These are phyloP conservation scores for Conus canariensis DNA, from an alignment of 2,888 invertebrate genomes.

Conservation along the genomic window DNA sequence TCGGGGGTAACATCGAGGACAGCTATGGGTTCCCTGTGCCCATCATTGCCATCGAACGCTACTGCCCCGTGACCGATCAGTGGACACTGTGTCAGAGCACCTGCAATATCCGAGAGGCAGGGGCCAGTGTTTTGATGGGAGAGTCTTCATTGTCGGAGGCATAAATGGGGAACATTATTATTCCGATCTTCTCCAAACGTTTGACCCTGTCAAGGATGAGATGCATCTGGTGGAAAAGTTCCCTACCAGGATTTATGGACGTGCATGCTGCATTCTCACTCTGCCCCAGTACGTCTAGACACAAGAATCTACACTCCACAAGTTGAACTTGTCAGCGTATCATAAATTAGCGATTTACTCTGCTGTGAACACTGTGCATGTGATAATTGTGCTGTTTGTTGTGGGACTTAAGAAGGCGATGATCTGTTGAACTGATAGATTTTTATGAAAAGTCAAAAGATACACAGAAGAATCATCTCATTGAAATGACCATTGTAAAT, in stretches of 20 bases:
- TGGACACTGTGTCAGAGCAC: conserved; percentile 73
- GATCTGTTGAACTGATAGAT: too few species aligned
- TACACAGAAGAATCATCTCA: too few species aligned
- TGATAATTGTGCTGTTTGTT: too few species aligned
- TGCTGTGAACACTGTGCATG: too few species aligned
- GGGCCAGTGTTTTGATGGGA: conserved; percentile 69
- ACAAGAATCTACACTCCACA: not conserved
- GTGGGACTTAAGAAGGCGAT: too few species aligned
- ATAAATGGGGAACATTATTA: conserved; percentile 76
- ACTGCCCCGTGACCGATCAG: conserved; percentile 65
- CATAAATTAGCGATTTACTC: too few species aligned
- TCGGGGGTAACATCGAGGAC: conserved; percentile 77
- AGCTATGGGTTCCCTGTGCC: conserved; percentile 75
- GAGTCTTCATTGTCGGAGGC: conserved; percentile 76
- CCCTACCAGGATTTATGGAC: conserved; percentile 73
- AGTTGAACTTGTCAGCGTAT: not conserved
- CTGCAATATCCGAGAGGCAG: conserved; percentile 75
- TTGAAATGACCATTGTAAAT: too few species aligned
- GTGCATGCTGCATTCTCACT: conserved; percentile 75
- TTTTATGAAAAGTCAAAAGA: too few species aligned
- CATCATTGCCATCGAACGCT: conserved; percentile 73
- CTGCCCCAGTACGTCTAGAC: conserved; percentile 69
- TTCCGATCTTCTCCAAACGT: conserved; percentile 73
- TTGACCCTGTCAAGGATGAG: conserved; percentile 67
- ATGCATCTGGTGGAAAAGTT: conserved; percentile 71